Base-by-base conservation (phyloP, 2,797 vertebrate species). In the Triplophysa yarkandensis region DNA sequence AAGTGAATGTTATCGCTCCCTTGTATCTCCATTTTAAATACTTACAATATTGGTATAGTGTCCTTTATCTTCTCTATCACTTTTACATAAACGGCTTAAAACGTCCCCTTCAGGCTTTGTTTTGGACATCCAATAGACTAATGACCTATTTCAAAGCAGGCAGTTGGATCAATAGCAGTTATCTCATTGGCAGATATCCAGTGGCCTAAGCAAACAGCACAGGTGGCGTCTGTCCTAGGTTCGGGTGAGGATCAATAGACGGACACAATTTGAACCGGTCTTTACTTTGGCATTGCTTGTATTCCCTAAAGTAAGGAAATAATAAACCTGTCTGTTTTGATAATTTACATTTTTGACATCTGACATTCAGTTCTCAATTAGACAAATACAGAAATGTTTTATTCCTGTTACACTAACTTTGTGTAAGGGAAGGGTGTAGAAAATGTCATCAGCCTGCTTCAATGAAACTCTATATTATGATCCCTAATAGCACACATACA, bases 151-250 rank as follows among this genome's bases (percentile, higher is more conserved):
- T 68, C 7, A 27, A 44, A 65, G 48, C 11, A n/a, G 19, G 23
- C 57, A 19, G 48, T 34, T 32, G 36, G 75, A 68, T 73, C 78
- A 68, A 76, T 80, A 61, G 13, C 52, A 44, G 63, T 67, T 75
- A 63, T 67, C 61, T 74, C 55, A 69, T 19, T 63, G 60, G 78
- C 70, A 77, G 65, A 72, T 81, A 76, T 71, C 68, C 72, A 61
- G 57, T 19, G 43, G 48, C 60, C 82, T 43, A 16, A 76, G 21
- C 25, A 71, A 80, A 76, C 60, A 43, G 41, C 58, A 71, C 9
- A 70, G 16, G 58, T 77, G 70, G 80, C 46, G 30, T 48, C 63
- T 54, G 70, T 70, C 77, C 67, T 50, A 23, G 44, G 54, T 68
- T 44, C 48, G 11, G 46, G 28, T 32, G 19, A 41, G 34, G 69